Evolutionary conservation across 2,888 invertebrate species (phyloP).

Genomic region (Syrista parreyssii): DNA sequence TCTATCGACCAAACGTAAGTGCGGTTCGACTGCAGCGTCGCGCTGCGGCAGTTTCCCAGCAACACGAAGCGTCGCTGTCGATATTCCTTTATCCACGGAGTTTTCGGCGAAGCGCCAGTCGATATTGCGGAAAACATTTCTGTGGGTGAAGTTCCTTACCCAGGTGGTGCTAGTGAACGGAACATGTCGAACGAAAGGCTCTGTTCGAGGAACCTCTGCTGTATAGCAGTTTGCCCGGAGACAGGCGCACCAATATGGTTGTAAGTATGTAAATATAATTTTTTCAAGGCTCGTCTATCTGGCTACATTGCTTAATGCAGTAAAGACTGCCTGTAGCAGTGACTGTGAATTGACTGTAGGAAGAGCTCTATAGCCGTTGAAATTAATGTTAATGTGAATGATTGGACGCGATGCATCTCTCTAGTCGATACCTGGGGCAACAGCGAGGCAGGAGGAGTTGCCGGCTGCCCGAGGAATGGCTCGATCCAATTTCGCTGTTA

Average conservation of each 20-base stretch:
- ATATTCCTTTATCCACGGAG: not conserved
- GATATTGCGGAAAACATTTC: not conserved
- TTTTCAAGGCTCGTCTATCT: not conserved
- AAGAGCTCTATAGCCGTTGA: not conserved
- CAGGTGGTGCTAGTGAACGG: not conserved
- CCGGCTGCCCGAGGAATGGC: not conserved
- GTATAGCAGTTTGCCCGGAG: not conserved
- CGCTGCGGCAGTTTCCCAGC: not conserved
- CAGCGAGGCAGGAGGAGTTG: not conserved
- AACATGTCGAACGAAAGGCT: not conserved
- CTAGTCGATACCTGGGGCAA: conserved; percentile 34
- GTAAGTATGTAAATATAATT: not conserved
- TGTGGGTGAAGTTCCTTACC: not conserved
- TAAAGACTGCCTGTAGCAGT: not conserved
- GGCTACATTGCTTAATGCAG: not conserved
- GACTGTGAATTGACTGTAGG: not conserved
- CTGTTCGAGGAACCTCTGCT: not conserved
- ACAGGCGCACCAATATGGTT: not conserved
- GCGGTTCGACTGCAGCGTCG: conserved; percentile 6
- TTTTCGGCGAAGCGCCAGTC: not conserved
- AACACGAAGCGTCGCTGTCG: not conserved
- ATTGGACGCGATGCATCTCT: conserved; percentile 53
- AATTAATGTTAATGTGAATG: conserved; percentile 43
- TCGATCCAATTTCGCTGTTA: conserved; percentile 54
- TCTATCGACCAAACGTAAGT: conserved; percentile 19